These are phyloP conservation scores for Rostratula benghalensis DNA, from an alignment of 2,113 vertebrate species.

Conservation along the genomic window DNA sequence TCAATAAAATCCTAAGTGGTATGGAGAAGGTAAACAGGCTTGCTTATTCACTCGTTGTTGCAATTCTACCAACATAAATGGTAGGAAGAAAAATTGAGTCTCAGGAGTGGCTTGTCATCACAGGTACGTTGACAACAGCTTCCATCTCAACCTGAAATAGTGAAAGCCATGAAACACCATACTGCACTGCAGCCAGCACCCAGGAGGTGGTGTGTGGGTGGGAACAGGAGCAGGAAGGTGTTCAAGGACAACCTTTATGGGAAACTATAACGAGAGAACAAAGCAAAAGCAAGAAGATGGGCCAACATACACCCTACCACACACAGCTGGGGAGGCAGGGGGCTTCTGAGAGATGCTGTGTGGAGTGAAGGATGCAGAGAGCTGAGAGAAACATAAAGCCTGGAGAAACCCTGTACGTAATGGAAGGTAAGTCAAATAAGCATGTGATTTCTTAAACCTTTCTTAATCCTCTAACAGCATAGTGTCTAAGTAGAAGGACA, in stretches of 20 bases:
- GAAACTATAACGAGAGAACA: background rate
- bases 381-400: background rate
- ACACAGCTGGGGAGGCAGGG: background rate
- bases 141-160: background rate
- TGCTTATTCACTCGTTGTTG: background rate
- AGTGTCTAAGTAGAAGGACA: background rate
- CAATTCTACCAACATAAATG: background rate
- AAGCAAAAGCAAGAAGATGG: background rate
- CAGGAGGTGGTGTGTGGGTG: background rate
- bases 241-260: background rate
- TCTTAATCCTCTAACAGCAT: background rate
- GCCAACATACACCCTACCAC: no score
- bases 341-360: rapidly evolving
- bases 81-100: background rate
- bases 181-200: background rate
- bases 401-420: background rate
- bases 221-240: background rate
- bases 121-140: background rate
- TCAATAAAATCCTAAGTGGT: background rate
- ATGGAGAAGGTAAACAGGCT: background rate
- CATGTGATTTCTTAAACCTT: background rate
- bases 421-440: background rate
- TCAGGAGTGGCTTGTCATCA: background rate
- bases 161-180: background rate
- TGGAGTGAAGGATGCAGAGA: background rate